A percentile compares a stretch with the other conserved stretches of the same genome.
phyloP scores from a whole-genome alignment of 2,797 vertebrate genomes.

The Allochrocebus solatus region DNA sequence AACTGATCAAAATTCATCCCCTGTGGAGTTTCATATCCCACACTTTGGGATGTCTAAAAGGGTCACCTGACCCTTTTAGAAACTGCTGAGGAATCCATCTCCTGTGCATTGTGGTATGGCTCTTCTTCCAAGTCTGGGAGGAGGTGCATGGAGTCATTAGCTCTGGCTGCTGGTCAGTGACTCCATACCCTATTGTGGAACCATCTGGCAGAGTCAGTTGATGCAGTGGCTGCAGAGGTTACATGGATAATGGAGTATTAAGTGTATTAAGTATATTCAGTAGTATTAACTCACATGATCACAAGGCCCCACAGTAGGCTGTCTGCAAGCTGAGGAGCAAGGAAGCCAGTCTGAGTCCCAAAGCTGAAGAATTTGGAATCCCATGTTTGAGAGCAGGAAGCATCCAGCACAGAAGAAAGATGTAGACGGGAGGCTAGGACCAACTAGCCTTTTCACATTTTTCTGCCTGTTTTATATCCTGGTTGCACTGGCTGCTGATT shows the following conservation, averaged over 20 bases:
- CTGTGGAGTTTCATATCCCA: not conserved
- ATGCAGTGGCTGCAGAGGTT: no score
- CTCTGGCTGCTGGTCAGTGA: not conserved
- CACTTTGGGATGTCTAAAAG: not conserved
- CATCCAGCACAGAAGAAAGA: not conserved
- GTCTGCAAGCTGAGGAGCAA: not conserved
- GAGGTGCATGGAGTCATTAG: not conserved
- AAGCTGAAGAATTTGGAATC: not conserved
- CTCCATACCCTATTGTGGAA: no score
- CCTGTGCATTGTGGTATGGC: rapidly evolving
- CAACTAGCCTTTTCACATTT: not conserved
- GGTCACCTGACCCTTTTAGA: no score
- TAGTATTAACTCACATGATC: not conserved
- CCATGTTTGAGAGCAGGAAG: not conserved
- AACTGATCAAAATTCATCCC: not conserved
- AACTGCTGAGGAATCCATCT: not conserved
- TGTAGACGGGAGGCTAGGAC: not conserved
- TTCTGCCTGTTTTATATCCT: not conserved
- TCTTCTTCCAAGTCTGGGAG: not conserved
- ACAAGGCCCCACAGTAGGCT: not conserved
- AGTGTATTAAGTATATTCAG: no score
- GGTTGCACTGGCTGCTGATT: not conserved
- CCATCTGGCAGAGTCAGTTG: not conserved
- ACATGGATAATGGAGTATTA: not conserved
- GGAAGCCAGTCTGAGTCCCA: not conserved